phyloP scores from a whole-genome alignment of 2,113 vertebrate genomes.

The Thymallus thymallus region DNA sequence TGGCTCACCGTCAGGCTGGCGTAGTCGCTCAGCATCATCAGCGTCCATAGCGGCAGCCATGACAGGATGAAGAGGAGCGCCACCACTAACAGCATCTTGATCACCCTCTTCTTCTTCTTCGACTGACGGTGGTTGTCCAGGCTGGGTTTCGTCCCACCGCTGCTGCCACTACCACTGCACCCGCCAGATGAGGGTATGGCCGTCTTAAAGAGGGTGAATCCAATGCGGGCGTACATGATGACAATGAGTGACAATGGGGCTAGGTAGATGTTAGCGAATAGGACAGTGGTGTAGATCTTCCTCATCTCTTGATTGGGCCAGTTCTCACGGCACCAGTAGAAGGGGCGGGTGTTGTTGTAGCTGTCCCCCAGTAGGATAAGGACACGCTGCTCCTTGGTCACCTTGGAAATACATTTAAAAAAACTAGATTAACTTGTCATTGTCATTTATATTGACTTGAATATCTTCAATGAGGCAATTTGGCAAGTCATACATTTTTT shows the following conservation, averaged over 20 bases:
- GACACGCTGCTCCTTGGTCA: slow-evolving; percentile 80
- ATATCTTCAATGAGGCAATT: no score
- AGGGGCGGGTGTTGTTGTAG: slow-evolving; percentile 69
- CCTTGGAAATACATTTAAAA: slow-evolving; percentile 21
- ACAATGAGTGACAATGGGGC: slow-evolving; percentile 84
- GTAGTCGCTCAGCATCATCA: slow-evolving; percentile 92
- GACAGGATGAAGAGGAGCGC: slow-evolving; percentile 87
- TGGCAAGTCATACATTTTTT: no score
- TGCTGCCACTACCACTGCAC: slow-evolving; percentile 30
- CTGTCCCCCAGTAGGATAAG: slow-evolving; percentile 66
- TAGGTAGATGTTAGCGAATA: slow-evolving; percentile 89
- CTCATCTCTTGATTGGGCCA: slow-evolving; percentile 88
- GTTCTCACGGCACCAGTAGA: slow-evolving; percentile 89
- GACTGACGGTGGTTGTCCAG: slow-evolving; percentile 69
- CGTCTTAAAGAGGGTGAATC: slow-evolving; percentile 77
- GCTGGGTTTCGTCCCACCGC: slow-evolving; percentile 31
- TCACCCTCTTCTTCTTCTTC: slow-evolving; percentile 80
- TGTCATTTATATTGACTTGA: no score
- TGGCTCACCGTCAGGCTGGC: slow-evolving; percentile 75
- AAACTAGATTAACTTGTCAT: no score
- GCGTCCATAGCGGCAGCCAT: slow-evolving; percentile 91
- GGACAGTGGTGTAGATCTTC: slow-evolving; percentile 89
- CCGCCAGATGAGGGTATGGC: slow-evolving; percentile 30
- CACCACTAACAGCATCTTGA: slow-evolving; percentile 85
- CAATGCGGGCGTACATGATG: slow-evolving; percentile 83